Base-by-base conservation (phyloP, 1,140 invertebrate species). In the Drosophila insularis region DNA sequence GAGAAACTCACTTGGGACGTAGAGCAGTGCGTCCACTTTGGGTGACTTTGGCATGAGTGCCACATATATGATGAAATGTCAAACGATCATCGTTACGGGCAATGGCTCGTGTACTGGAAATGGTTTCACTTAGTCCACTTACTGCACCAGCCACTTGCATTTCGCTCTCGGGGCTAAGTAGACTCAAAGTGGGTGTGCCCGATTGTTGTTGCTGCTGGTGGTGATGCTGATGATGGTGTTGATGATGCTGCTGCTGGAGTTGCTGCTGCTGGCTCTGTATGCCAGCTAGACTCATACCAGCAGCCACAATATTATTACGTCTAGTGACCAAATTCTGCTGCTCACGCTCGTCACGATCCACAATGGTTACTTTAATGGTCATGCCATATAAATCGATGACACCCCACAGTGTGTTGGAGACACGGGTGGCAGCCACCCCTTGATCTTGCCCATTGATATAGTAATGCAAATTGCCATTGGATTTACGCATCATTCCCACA, bases 331-430 rank as follows among this genome's bases (percentile, higher is more conserved):
- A 90, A 93, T 96, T 96, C 73, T 96, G 95, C 80, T 96, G 95
- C 80, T 96, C 95, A 8, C 95, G 93, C 84, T 96, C 95, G 91
- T 97, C 96, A 3, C 95, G 93, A 92, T 96, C 96, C 2, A 97
- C 95, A 58, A 97, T 96, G 2, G 96, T 96, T 11, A 97, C 96
- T 93, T 98, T 98, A 1, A 98, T 97, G 21, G 98, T 98, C 97
- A 98, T 98, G 21, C 98, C 98, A 92, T 99, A 99, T 39, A 99
- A 93, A 93, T 99, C 98, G 23, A 99, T 96, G 31, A 98, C 97
- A 27, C 97, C 97, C 96, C 97, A 99, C 1, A 98, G 95, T 54
- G 94, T 94, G 21, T 93, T 80, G 0, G 96, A 95, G 13, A 98
- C 95, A 71, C 95, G 94, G 5, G 94, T 94, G 0, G 97, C 96